phyloP scores from a whole-genome alignment of 2,888 invertebrate species.

The Sphecodes monilicornis region DNA sequence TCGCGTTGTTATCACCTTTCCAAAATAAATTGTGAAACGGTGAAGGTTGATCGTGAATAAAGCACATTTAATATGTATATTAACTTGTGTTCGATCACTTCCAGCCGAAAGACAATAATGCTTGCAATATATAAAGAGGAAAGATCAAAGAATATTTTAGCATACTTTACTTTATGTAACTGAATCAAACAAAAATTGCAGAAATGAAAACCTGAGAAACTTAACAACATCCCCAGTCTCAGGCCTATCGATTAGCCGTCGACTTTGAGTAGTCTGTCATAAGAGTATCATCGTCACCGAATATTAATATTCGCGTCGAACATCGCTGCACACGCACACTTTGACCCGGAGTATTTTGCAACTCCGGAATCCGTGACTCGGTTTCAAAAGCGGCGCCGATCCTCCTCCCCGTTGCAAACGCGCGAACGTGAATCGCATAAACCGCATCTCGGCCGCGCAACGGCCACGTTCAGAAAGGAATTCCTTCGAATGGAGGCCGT shows the following conservation, averaged over 20 bases:
- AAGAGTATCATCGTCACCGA: not conserved
- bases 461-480: conserved; percentile 34
- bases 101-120: no score
- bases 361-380: conserved; percentile 57
- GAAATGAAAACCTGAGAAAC: no score
- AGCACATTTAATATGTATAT: no score
- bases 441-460: conserved; percentile 32
- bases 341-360: conserved; percentile 45
- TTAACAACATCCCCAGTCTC: no score
- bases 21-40: no score
- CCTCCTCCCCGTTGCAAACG: conserved; percentile 16
- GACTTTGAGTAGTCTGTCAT: not conserved
- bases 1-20: no score
- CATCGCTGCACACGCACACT: not conserved
- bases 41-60: no score
- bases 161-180: no score
- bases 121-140: no score
- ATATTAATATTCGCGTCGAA: conserved; percentile 31
- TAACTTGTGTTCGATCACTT: no score
- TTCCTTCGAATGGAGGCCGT: conserved; percentile 46
- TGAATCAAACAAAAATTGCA: no score
- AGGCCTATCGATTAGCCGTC: not conserved
- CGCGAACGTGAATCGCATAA: conserved; percentile 50
- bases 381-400: conserved; percentile 35
- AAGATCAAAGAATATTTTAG: no score